Conservation (phyloP, 1,140 invertebrate genomes). For the Lordiphosa mommai region DNA sequence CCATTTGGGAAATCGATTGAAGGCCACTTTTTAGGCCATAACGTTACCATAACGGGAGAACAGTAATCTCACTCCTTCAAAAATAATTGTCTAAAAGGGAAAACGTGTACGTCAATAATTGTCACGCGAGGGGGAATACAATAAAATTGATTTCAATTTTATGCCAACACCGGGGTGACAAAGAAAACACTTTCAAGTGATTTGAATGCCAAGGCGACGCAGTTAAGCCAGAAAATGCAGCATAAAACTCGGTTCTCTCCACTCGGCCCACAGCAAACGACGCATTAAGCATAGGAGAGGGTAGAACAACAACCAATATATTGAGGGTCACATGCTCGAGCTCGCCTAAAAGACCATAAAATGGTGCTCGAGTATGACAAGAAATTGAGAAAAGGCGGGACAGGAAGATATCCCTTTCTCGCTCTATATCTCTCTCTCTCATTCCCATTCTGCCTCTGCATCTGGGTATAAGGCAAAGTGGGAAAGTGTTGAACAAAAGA, state of each 20-base stretch:
- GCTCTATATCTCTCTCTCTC: too few relatives aligned
- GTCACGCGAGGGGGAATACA: conserved; percentile 33
- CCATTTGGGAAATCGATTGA: too few relatives aligned
- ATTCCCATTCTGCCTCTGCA: too few relatives aligned
- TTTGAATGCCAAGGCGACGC: conserved; percentile 31
- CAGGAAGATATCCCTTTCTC: conserved; percentile 5
- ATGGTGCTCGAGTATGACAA: conserved; percentile 10
- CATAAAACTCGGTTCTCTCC: conserved; percentile 26
- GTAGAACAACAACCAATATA: conserved; percentile 43
- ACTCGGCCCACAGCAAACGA: conserved; percentile 11
- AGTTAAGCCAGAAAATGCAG: conserved; percentile 18
- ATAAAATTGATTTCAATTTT: conserved; percentile 53
- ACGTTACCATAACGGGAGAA: not conserved
- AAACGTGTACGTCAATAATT: conserved; percentile 45
- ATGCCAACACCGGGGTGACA: conserved; percentile 24
- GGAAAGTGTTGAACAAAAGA: conserved; percentile 13
- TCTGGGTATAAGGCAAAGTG: too few relatives aligned
- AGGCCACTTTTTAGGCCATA: too few relatives aligned
- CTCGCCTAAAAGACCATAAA: conserved; percentile 13
- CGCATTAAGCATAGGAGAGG: conserved; percentile 18
- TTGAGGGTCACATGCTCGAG: conserved; percentile 21
- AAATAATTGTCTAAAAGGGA: conserved; percentile 52
- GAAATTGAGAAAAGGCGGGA: conserved; percentile 25
- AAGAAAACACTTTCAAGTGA: conserved; percentile 40
- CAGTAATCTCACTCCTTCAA: conserved; percentile 6